Base-by-base conservation (phyloP, 2,113 vertebrate species). In the Tyto alba region DNA sequence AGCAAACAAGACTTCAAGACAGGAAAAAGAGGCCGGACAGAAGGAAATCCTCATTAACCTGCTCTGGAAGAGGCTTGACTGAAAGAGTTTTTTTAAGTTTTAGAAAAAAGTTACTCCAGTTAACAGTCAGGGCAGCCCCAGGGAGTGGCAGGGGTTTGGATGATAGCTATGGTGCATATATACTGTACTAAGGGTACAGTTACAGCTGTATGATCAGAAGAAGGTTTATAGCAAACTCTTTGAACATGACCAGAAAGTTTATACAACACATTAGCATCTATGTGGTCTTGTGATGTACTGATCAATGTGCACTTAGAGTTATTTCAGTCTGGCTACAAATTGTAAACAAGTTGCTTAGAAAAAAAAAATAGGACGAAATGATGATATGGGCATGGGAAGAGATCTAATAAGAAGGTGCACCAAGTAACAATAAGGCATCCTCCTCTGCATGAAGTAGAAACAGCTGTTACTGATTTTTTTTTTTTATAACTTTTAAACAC, bases 131-230 rank as follows among this genome's bases (percentile, higher is more conserved):
- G 34, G 43, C 45, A 91, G 47, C 16, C 66, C 13, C 1, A 1
- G 3, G 34, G 55, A 32, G 4, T 5, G 1, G 47, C 0, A 0
- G 7, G 57, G 21, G 22, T 41, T 45, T 78, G 47, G 56, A 26
- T 32, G 27, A 25, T 5, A 45, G 45, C 47, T 32, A 9, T 14
- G 10, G 19, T 27, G 20, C 71, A 57, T 6, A 26, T 0, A 0
- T 5, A 10, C 15, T 23, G 27, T 11, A 67, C 38, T n/a, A 18
- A n/a, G 16, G 67, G 32, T 45, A 41, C 3, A 32, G n/a, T 38
- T 21, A n/a, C 32, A 82, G 32, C n/a, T 21, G 2, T 10, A 16
- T 0, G 0, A 71, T 43, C 10, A 9, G 38, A 68, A 66, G 0
- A 3, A 53, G 41, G 20, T 17, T 77, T 19, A 62, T 0, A 55